phyloP scores from a whole-genome alignment of 1,140 invertebrate genomes.

The Caenorhabditis elegans region DNA sequence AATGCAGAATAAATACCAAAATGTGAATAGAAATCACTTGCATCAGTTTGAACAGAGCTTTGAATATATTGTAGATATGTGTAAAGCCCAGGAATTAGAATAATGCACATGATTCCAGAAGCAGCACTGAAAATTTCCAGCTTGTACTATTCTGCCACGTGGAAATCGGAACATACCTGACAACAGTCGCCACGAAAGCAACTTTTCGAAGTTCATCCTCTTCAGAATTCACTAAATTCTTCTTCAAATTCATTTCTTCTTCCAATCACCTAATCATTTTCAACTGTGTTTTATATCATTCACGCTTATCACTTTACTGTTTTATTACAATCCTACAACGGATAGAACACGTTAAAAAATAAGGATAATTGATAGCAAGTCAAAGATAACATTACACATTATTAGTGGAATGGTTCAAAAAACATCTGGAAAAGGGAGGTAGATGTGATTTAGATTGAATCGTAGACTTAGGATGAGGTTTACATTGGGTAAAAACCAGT shows the following conservation, averaged over 20 bases:
- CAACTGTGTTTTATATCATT: background rate
- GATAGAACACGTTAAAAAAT: too few species aligned
- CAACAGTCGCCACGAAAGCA: constrained; percentile 11
- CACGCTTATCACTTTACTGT: background rate
- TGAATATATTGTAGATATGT: constrained; percentile 42
- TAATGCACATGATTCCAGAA: constrained; percentile 32
- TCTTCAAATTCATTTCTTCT: background rate
- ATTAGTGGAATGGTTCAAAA: background rate
- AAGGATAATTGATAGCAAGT: too few species aligned
- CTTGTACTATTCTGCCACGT: too few species aligned
- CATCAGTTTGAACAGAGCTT: constrained; percentile 36
- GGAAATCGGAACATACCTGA: constrained; percentile 34
- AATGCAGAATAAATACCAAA: background rate
- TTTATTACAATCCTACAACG: background rate
- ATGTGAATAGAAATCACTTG: background rate
- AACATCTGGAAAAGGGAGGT: background rate
- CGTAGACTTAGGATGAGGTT: background rate
- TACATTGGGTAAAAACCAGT: background rate
- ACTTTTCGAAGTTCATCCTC: constrained; percentile 31
- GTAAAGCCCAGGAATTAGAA: constrained; percentile 38
- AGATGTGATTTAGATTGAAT: too few species aligned
- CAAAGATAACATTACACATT: too few species aligned
- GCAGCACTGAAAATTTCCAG: constrained; percentile 6
- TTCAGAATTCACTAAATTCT: background rate
- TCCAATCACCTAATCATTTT: background rate